Base-by-base conservation (phyloP, 2,113 vertebrate genomes). In the Zosterops japonicus region DNA sequence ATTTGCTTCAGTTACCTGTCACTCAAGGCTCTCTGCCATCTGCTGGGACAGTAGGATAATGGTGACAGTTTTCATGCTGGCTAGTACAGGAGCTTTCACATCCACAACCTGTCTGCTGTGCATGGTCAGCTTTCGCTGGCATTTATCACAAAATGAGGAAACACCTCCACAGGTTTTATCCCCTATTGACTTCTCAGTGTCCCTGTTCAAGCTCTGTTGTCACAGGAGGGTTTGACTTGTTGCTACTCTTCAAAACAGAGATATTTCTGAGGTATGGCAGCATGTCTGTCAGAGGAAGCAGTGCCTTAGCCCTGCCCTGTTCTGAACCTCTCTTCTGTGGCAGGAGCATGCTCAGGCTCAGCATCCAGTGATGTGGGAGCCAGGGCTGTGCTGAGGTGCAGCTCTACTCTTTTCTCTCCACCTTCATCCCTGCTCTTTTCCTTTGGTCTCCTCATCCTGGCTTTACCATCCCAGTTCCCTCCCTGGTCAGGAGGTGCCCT, bases 291-390 rank as follows among this genome's bases (percentile, higher is more conserved):
- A 18, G 33, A 25, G 52, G 29, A 2, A 65, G 33, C 20, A 8
- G 28, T 14, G 57, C 28, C 31, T 5, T 35, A 53, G 42, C 23
- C 22, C 1, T 55, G 39, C 21, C 61, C 36, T 21, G 9, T 24
- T 33, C 74, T 1, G 4, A 10, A 4, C 13, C 21, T 74, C 9
- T 25, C 17, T 71, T 6, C 64, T 14, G 6, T 1, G 2, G 24
- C 2, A 67, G 71, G 20, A 41, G 31, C 42, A 29, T 83, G 42
- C 47, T 36, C 9, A 4, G 11, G 36, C 65, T 56, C 18, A 7
- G 71, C 20, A 36, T n/a, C 42, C 29, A n/a, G 6, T 2, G 46
- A 7, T 16, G 31, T 39, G 23, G 71, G n/a, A 61, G 24, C 3
- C 33, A 36, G 33, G 12, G 36, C 63, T 1, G 6, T 33, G 87